These are phyloP conservation scores for Gymnogyps californianus DNA, from an alignment of 2,113 vertebrate species.

Conservation along the genomic window DNA sequence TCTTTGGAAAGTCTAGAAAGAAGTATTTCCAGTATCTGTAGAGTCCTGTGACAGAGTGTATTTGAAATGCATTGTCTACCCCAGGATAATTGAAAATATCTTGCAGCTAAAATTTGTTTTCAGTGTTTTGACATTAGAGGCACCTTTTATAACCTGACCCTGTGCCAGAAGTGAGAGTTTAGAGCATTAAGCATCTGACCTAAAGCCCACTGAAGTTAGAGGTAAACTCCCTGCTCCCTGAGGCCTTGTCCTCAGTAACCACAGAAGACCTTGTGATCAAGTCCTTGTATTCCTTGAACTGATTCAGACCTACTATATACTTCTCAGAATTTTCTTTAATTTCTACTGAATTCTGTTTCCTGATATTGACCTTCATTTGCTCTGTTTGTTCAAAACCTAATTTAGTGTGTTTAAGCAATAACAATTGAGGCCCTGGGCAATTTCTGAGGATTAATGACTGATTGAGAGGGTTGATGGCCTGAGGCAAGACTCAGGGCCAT, in stretches of 20 bases:
- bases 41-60: neutral
- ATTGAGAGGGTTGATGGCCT: slow-evolving; percentile 10
- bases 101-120: neutral
- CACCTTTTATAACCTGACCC: neutral
- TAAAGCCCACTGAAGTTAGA: neutral
- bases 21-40: neutral
- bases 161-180: neutral
- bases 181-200: neutral
- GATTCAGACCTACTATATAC: neutral
- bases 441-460: slow-evolving; percentile 45
- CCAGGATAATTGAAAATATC: neutral
- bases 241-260: neutral
- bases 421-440: neutral
- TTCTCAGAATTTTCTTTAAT: neutral
- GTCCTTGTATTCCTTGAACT: neutral
- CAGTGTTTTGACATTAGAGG: neutral
- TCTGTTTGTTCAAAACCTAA: slow-evolving; percentile 27
- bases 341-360: neutral
- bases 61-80: neutral
- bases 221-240: neutral
- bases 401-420: slow-evolving; percentile 13
- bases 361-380: slow-evolving; percentile 32
- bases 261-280: neutral
- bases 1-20: neutral
- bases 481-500: slow-evolving; percentile 8